Percentiles rank a stretch among this genome's conserved stretches.
These are phyloP conservation scores for Nephotettix cincticeps DNA, from an alignment of 1,140 invertebrate species.

Conservation along the genomic window DNA sequence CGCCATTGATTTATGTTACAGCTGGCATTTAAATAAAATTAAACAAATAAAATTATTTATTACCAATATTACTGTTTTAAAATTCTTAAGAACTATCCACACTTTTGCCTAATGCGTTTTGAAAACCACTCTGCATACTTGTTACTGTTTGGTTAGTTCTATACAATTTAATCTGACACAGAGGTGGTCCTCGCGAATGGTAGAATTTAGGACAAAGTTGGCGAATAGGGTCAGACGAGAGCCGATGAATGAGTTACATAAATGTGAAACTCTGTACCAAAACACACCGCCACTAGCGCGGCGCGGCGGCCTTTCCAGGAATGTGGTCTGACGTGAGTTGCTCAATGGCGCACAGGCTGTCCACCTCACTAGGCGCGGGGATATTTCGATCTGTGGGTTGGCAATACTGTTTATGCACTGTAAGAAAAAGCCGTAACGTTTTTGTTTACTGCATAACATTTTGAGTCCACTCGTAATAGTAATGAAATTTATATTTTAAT, in stretches of 20 bases:
- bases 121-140: too few relatives aligned
- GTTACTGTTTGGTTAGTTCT: too few relatives aligned
- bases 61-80: too few relatives aligned
- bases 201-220: not conserved
- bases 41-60: too few relatives aligned
- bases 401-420: not conserved
- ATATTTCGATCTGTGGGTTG: not conserved
- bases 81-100: too few relatives aligned
- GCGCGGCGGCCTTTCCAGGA: not conserved
- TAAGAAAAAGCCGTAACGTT: too few relatives aligned
- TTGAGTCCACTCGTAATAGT: too few relatives aligned
- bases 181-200: not conserved
- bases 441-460: too few relatives aligned
- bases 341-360: not conserved
- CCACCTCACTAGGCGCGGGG: not conserved
- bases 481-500: too few relatives aligned
- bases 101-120: too few relatives aligned
- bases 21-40: too few relatives aligned
- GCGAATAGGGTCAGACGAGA: not conserved
- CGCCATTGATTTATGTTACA: too few relatives aligned
- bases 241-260: slow-evolving; percentile 3
- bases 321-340: not conserved
- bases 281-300: not conserved
- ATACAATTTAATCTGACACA: not conserved
- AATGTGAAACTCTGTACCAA: slow-evolving; percentile 7